Evolutionary conservation across 2,113 vertebrate species (phyloP), one percentile per base, ranked within the genome.

Genomic region (Myotis lucifugus): DNA sequence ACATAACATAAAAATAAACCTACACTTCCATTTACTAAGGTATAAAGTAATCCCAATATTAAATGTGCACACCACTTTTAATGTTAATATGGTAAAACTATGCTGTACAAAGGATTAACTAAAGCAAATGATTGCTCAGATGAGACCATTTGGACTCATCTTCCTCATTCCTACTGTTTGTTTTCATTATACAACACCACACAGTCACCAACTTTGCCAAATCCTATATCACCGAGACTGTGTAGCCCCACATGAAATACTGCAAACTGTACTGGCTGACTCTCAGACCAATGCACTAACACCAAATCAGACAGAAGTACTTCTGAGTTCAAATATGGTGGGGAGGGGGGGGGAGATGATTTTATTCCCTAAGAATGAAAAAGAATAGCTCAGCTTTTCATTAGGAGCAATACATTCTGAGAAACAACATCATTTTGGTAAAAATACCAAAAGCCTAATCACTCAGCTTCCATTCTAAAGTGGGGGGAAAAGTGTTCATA

Each of bases 281-380:
- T 70, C 78, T 61, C 23, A 59, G 13, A 79, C 5, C 27, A 67
- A 78, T 52, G 8, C 64, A 8, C 8, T 81, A 85, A 89, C 40
- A 83, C 2, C 25, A 40, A 94, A 18, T 70, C 19, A 59, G 27
- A 85, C 2, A 59, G 10, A 84, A 76, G 59, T 46, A 37, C 72
- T 32, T 72, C 50, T 6, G 4, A 84, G n/a, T 76, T 79, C 25
- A 34, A 76, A 93, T 42, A 56, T 0, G 59, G 56, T 1, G 37
- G 2, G 61, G 7, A 10, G 2, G 5, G 5, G 0, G 2, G 37
- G 2, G 5, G 5, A 0, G 2, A 23, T 11, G 42, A 54, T 14
- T 61, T 67, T 37, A 74, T 72, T 40, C 32, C 42, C 70, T 70
- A 81, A 79, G 40, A 90, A 83, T 61, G 34, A 91, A 78, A 88